Base-by-base conservation (phyloP, 2,888 invertebrate species). In the Rotaria macrura region DNA sequence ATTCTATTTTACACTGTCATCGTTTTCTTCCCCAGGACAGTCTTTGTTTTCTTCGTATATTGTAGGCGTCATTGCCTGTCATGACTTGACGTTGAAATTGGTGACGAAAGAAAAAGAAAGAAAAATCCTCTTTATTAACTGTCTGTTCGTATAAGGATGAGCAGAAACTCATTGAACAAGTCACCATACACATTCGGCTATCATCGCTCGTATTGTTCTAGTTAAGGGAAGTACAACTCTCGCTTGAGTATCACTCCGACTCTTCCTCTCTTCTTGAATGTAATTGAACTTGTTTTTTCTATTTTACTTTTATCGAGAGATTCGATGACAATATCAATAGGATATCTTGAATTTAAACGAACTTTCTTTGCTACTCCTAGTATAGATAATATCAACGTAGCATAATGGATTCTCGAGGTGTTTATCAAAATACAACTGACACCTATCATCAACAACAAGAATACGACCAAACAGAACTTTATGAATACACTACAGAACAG, bases 391-490 rank as follows among this genome's bases (percentile, higher is more conserved):
- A 34, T 65, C 20, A 29, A 65, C 25, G 29, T 29, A 34, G 17
- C 6, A 65, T 20, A 4, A 65, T 65, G 65, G 65, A 65, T 34
- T 65, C 65, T 34, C 34, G 65, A 65, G 65, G 34, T 65, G 20
- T 29, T 34, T 65, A 65, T 65, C 65, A 65, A 38, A 65, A 65
- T 34, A 65, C 20, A 20, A 34, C 3, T 34, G 65, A 65, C 38
- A 17, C 65, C 20, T 65, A 65, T 34, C 65, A 34, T 29, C 65
- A 65, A 65, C 57, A 65, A 65, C 65, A 65, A 65, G 17, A 65
- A 34, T 34, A 65, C 3, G 85, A 85, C 25, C 83, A 85, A 20
- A 52, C 47, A 34, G 84, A 85, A 83, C 52, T 85, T n/a, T 85
- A 72, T 49, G 85, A 85, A 84, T 85, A 85, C n/a, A 84, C 84